Base-by-base conservation (phyloP, 2,797 vertebrate species). In the Muraenolepis orangiensis region DNA sequence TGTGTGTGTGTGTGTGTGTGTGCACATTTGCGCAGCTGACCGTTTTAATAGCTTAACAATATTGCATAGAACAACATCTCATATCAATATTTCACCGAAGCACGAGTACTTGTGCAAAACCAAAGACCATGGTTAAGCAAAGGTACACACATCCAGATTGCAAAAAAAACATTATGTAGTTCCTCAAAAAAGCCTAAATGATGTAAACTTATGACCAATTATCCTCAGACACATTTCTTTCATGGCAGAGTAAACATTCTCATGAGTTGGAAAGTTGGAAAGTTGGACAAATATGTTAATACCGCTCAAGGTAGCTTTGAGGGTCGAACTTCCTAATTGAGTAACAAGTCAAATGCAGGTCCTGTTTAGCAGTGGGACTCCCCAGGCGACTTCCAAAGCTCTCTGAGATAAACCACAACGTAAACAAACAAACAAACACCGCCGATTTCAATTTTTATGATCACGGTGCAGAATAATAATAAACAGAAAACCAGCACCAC, bases 401-500 rank as follows among this genome's bases (percentile, higher is more conserved):
- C 51, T 71, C 64, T 72, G 10, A 18, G 26, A 74, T 30, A 31
- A 70, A 71, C 72, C 18, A 57, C 57, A n/a, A 69, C 31, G n/a
- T 72, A 66, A 13, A 46, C 71, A 74, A n/a, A n/a, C n/a, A n/a
- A n/a, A n/a, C n/a, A n/a, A 26, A 13, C 40, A 29, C 36, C 51
- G n/a, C 46, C 26, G 80, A 79, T 80, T 78, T 84, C 74, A 71
- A 61, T 57, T 64, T 80, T 80, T 70, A n/a, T n/a, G 70, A 82
- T 80, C 69, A 77, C 75, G 74, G 74, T 81, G 75, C 81, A 71
- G 76, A 76, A 84, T 80, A 79, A 84, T 80, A 79, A 82, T 80
- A 71, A 80, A 46, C 42, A 46, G 42, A 18, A 34, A 46, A 46
- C 42, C 6, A 46, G 42, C 42, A 14, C 20, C 14, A 46, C n/a